These are phyloP conservation scores for Carassius carassius DNA, from an alignment of 2,113 vertebrate genomes.

Conservation along the genomic window DNA sequence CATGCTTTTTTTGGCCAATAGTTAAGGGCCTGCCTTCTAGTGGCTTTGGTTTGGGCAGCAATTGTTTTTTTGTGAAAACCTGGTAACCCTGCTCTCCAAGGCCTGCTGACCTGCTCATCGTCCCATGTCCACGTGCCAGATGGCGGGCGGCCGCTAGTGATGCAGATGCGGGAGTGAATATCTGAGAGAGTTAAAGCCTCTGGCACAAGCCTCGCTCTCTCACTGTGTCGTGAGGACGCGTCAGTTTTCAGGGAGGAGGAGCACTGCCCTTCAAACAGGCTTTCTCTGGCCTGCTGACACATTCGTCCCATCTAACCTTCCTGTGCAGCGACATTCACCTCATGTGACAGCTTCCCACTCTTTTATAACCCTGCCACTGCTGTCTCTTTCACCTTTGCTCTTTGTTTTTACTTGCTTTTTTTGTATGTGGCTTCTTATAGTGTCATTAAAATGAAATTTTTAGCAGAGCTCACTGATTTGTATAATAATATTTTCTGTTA, in stretches of 20 bases:
- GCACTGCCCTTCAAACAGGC: background rate
- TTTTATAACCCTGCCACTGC: background rate
- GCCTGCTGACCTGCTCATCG: background rate
- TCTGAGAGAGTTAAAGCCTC: slow-evolving; percentile 34
- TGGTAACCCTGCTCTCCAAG: background rate
- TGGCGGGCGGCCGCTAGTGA: slow-evolving; percentile 17
- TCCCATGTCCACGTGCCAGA: background rate
- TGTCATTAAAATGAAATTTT: background rate
- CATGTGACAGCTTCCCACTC: background rate
- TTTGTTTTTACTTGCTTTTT: background rate
- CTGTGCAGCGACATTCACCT: background rate
- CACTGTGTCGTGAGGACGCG: slow-evolving; percentile 62
- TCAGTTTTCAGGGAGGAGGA: slow-evolving; percentile 59
- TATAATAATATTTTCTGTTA: background rate
- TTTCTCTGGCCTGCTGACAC: background rate
- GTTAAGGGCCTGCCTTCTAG: no score
- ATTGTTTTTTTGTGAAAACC: no score
- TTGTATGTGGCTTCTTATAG: background rate
- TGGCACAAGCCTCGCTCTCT: slow-evolving; percentile 62
- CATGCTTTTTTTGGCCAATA: no score
- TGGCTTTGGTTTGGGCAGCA: no score
- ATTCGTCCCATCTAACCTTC: background rate
- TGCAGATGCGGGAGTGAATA: slow-evolving; percentile 19
- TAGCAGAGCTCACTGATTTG: background rate
- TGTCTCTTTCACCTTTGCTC: no score